phyloP scores from a whole-genome alignment of 2,888 invertebrate genomes.

The Capitulum mitella region DNA sequence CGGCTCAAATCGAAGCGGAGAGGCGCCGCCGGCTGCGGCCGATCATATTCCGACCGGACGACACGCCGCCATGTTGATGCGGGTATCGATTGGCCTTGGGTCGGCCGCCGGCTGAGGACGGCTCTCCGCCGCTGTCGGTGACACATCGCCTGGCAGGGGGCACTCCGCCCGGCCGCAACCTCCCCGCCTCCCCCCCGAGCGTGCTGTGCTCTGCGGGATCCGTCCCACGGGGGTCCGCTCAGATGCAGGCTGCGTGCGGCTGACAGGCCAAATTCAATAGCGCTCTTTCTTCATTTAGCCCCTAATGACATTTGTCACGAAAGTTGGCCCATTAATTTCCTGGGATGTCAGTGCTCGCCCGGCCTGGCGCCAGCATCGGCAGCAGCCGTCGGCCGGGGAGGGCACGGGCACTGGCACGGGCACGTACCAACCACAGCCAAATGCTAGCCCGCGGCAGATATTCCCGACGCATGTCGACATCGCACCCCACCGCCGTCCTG shows the following conservation, averaged over 20 bases:
- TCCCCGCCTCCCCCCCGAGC: no score
- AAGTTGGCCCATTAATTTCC: constrained; percentile 3
- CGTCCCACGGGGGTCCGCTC: background rate
- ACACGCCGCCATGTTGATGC: background rate
- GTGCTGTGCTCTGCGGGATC: background rate
- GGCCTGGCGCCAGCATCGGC: background rate
- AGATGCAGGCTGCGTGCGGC: background rate
- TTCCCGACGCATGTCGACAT: background rate
- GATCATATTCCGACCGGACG: background rate
- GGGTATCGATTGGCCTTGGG: background rate
- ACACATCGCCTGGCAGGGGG: background rate
- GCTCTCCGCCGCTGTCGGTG: background rate
- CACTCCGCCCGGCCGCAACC: no score
- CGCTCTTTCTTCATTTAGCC: background rate
- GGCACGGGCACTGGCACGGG: background rate
- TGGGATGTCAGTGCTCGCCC: background rate
- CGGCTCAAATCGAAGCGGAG: background rate
- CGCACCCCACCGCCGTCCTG: background rate
- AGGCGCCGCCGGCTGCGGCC: background rate
- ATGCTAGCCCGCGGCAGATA: background rate
- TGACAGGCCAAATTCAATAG: background rate
- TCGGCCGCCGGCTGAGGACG: background rate
- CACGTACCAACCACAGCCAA: background rate
- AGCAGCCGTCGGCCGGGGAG: background rate
- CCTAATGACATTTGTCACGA: constrained; percentile 6